Percentiles rank a stretch among this genome's conserved stretches.
Conservation (phyloP, 2,888 invertebrate genomes). For the Orgyia antiqua region DNA sequence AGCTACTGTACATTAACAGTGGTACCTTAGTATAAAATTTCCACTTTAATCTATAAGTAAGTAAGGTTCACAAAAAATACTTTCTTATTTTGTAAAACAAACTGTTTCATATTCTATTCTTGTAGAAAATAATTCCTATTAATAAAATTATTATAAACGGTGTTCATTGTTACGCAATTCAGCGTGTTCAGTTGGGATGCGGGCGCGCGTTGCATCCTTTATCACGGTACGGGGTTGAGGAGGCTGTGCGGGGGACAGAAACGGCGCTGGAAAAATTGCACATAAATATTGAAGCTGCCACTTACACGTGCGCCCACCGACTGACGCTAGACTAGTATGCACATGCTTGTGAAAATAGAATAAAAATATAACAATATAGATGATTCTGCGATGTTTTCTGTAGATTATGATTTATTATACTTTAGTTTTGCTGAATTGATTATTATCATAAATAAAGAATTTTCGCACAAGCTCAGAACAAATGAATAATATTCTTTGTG, state of each 20-base stretch:
- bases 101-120: slow-evolving; percentile 21
- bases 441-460: too few species aligned
- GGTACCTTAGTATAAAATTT: slow-evolving; percentile 6
- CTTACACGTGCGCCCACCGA: slow-evolving; percentile 74
- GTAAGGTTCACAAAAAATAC: slow-evolving; percentile 4
- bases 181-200: slow-evolving; percentile 42
- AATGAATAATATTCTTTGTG: too few species aligned
- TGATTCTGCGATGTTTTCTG: too few species aligned
- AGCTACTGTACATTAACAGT: too few species aligned
- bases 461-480: too few species aligned
- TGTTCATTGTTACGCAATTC: slow-evolving; percentile 66
- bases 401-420: too few species aligned
- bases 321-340: slow-evolving; percentile 36
- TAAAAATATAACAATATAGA: too few species aligned
- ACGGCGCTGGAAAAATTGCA: slow-evolving; percentile 73
- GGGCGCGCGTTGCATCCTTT: slow-evolving; percentile 66
- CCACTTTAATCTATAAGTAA: slow-evolving; percentile 12
- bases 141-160: slow-evolving; percentile 55
- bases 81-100: slow-evolving; percentile 9
- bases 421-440: too few species aligned
- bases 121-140: slow-evolving; percentile 34
- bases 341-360: slow-evolving; percentile 16
- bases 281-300: slow-evolving; percentile 79
- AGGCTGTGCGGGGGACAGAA: slow-evolving; percentile 28
- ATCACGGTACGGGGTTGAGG: slow-evolving; percentile 39